phyloP scores from a whole-genome alignment of 1,140 invertebrate species.

The Drosophila dunni region DNA sequence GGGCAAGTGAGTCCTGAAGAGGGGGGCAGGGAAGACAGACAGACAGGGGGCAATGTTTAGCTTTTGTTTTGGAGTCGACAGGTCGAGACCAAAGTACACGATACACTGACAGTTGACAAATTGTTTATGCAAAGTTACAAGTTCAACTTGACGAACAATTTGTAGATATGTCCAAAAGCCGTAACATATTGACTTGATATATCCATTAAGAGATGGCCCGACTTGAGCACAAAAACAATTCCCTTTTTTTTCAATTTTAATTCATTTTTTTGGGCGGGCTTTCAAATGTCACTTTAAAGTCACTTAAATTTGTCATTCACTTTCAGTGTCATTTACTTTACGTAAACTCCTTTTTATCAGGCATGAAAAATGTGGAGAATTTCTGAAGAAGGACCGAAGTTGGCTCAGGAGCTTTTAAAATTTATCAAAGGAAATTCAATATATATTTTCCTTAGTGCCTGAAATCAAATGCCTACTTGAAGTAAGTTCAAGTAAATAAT shows the following conservation, averaged over 20 bases:
- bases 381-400: too few relatives aligned
- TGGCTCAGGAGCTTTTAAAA: too few relatives aligned
- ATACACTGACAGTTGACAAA: conserved; percentile 78
- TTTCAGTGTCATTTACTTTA: background rate
- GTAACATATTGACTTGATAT: conserved; percentile 38
- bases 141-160: conserved; percentile 44
- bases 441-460: too few relatives aligned
- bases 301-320: background rate
- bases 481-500: too few relatives aligned
- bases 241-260: conserved; percentile 7
- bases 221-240: conserved; percentile 9
- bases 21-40: background rate
- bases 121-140: conserved; percentile 73
- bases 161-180: conserved; percentile 32
- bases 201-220: conserved; percentile 15
- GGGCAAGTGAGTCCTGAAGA: background rate
- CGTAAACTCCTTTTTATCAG: background rate
- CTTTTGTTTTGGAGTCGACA: conserved; percentile 67
- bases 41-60: conserved; percentile 32
- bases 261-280: background rate
- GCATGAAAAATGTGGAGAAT: too few relatives aligned
- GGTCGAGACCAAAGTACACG: conserved; percentile 67
- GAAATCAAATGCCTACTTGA: too few relatives aligned
- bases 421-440: too few relatives aligned
- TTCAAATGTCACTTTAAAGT: background rate